Evolutionary conservation across 2,113 vertebrate species (phyloP), one percentile per base, ranked within the genome.

Genomic region (Lucifuga dentata): DNA sequence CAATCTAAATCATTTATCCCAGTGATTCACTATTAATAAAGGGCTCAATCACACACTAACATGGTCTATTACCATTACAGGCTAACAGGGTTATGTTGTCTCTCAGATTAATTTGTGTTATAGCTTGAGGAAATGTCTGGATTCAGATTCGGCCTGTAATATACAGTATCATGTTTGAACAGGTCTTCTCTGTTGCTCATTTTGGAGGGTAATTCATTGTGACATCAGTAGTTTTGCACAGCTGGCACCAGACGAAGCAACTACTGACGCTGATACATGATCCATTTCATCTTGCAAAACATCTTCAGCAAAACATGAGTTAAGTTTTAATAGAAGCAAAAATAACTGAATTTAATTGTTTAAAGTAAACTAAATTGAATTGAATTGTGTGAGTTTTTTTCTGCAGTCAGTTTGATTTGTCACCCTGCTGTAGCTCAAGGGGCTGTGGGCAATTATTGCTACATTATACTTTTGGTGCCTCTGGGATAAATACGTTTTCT

Each of bases 401-500:
- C 69, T 38, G 10, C 40, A 45, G 60, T 68, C 19, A 45, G n/a
- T 57, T 80, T 70, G 36, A 38, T 67, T 48, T 51, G 21, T 39
- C 44, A 57, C 57, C 53, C 43, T 66, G 17, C 29, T 76, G 24
- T 33, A 33, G 64, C 84, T 76, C 56, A 38, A 36, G 73, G 79
- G 68, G 41, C 63, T 80, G 49, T 72, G 49, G 41, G 56, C 71
- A 75, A 83, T 81, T 80, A 78, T 63, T 74, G 63, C 72, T 38
- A 65, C 58, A 21, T 36, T 23, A 20, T 58, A 29, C 50, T 61
- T 66, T 68, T 50, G 33, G 5, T 39, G 77, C 86, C 75, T 71
- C 26, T 29, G 78, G 80, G 67, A 82, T 60, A 73, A 80, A 77
- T 72, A 76, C 84, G 85, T 45, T 80, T 32, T 43, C 56, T 72